A percentile compares a stretch with the other conserved stretches of the same genome.
These are phyloP conservation scores for Sicus ferrugineus DNA, from an alignment of 2,888 invertebrate species.

Conservation along the genomic window DNA sequence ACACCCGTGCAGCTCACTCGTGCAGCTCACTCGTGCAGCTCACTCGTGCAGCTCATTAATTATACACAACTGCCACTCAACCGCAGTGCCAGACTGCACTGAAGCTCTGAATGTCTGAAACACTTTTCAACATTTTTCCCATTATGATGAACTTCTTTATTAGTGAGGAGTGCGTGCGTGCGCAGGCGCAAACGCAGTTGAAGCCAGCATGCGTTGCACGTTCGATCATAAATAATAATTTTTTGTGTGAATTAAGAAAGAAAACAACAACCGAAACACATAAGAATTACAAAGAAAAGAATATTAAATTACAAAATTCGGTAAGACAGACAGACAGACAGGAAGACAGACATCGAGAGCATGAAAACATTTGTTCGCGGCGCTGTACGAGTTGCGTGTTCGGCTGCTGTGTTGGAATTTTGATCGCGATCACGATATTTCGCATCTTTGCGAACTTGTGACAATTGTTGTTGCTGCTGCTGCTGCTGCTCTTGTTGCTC, in stretches of 20 bases:
- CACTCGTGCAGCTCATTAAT: constrained; percentile 12
- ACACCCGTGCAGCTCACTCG: too few relatives aligned
- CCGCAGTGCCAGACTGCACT: neutral
- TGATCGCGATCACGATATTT: constrained; percentile 29
- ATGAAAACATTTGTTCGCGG: constrained; percentile 52
- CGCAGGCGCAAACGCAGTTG: neutral
- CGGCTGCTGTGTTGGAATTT: constrained; percentile 30
- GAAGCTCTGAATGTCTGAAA: constrained; percentile 31
- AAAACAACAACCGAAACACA: neutral
- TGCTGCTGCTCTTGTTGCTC: neutral
- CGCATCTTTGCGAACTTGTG: constrained; percentile 34
- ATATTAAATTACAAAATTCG: constrained; percentile 3
- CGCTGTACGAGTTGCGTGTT: constrained; percentile 44
- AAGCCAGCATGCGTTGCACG: constrained; percentile 52
- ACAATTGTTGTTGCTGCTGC: constrained; percentile 27
- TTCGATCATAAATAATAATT: constrained; percentile 60
- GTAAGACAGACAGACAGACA: neutral
- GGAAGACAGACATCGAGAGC: constrained; percentile 39
- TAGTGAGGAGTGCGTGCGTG: constrained; percentile 5
- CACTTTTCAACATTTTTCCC: constrained; percentile 33
- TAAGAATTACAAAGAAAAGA: too few relatives aligned
- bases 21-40: too few relatives aligned
- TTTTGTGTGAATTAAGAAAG: constrained; percentile 38
- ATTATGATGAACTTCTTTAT: constrained; percentile 35
- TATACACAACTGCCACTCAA: neutral